Evolutionary conservation across 2,888 invertebrate species (phyloP), one percentile per base, ranked within the genome.

Genomic region (Erebia ligea): DNA sequence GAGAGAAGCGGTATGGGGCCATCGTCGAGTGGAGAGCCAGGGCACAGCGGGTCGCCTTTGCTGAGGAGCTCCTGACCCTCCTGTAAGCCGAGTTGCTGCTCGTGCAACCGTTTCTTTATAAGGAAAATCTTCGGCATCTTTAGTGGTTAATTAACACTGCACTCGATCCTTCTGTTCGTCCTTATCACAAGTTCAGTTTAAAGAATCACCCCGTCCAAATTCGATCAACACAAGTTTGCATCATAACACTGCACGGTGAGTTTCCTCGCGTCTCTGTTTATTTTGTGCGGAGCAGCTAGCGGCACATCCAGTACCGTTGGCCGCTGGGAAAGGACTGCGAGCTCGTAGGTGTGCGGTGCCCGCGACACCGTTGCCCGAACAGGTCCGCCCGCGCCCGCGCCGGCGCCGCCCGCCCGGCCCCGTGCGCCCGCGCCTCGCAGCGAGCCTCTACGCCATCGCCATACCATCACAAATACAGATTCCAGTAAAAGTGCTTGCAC

Each of bases 71-170:
- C 97, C 91, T 97, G 97, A 76, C 96, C 95, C 89, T 97, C 97
- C 90, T 96, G 94, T 86, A 98, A 92, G 82, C 96, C 95, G 84
- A 97, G 95, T 92, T 98, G 98, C 95, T 98, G 98, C 95, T 97
- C 97, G 82, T 97, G 97, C 94, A 98, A 95, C 87, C 98, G 95
- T 90, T 98, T 97, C 94, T 98, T 98, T 84, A 98, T 97, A 82
- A 97, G 93, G 93, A 98, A 98, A 92, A 98, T 98, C 95, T 98
- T 98, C 95, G 98, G 98, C 98, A 98, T 98, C 84, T 93, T 93
- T 82, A 77, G 76, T 83, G 78, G 81, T 83, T 85, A 83, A 75
- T 77, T 73, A 82, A 83, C 92, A 93, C 92, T 90, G 83, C 92
- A 93, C 92, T 89, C 80, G 84, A 89, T 90, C 87, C 90, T 84